Percentiles rank a stretch among this genome's conserved stretches.
Evolutionary conservation across 2,797 vertebrate genomes (phyloP).

Genomic region (Onychomys torridus): DNA sequence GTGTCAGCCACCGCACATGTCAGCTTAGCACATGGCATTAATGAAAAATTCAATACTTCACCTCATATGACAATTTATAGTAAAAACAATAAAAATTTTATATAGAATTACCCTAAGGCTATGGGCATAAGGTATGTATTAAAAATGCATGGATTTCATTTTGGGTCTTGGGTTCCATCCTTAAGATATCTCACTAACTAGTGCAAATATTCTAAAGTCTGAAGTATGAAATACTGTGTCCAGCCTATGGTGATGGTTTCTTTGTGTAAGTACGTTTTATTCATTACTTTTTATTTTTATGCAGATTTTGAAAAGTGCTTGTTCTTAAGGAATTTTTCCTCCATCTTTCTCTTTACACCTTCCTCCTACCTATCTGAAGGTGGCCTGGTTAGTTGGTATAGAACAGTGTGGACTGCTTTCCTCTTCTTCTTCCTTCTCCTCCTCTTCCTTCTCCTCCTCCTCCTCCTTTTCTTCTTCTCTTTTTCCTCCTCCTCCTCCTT

Average conservation of each 20-base stretch:
- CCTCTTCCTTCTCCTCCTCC: too few species aligned
- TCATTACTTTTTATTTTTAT: neutral
- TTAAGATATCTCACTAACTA: neutral
- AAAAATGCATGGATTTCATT: neutral
- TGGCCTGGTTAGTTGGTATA: neutral
- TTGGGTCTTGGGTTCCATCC: neutral
- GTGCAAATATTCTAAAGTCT: neutral
- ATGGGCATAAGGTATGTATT: neutral
- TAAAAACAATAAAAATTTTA: neutral
- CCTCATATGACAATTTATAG: neutral
- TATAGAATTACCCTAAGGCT: neutral
- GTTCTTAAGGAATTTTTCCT: neutral
- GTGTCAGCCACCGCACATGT: too few species aligned
- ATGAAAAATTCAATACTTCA: neutral
- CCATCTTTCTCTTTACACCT: neutral
- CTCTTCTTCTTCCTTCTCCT: too few species aligned
- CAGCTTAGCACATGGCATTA: too few species aligned
- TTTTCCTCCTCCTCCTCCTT: too few species aligned
- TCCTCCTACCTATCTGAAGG: neutral
- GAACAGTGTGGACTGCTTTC: neutral
- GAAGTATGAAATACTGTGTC: neutral
- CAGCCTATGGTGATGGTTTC: neutral
- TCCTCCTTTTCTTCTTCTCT: too few species aligned
- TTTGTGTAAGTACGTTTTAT: neutral
- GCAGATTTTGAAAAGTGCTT: neutral